A percentile compares a stretch with the other conserved stretches of the same genome.
phyloP scores from a whole-genome alignment of 2,113 vertebrate genomes.

The Lepisosteus osseus region DNA sequence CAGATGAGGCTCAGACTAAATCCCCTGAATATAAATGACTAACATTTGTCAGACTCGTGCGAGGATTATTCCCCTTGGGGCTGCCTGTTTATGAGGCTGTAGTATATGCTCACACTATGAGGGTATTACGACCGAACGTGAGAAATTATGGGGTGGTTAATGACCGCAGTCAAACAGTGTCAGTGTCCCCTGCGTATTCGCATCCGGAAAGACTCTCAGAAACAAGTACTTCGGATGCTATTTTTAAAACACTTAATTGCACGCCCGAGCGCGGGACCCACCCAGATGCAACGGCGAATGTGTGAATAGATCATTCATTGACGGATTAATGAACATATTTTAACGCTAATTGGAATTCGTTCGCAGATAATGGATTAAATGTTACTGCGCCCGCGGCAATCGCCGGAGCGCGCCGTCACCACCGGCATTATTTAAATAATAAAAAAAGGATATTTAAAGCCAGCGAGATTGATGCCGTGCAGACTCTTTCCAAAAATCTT shows the following conservation, averaged over 20 bases:
- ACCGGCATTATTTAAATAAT: constrained; percentile 28
- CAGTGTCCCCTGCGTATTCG: neutral
- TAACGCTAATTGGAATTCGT: constrained; percentile 30
- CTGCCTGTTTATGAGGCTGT: too few relatives aligned
- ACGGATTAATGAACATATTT: constrained; percentile 38
- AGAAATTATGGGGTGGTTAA: neutral
- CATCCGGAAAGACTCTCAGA: neutral
- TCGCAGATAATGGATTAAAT: constrained; percentile 41
- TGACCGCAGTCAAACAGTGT: neutral
- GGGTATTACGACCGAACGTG: neutral
- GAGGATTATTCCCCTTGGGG: too few relatives aligned
- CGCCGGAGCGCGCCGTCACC: constrained; percentile 22
- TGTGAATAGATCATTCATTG: constrained; percentile 32
- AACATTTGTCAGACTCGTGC: too few relatives aligned
- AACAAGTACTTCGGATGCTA: constrained; percentile 2
- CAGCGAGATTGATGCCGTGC: constrained; percentile 29
- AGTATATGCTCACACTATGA: too few relatives aligned
- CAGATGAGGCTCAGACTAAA: too few relatives aligned
- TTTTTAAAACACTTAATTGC: constrained; percentile 1
- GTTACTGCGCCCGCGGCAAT: constrained; percentile 37
- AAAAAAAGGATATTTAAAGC: constrained; percentile 32
- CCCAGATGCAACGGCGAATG: constrained; percentile 18
- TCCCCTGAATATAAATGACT: too few relatives aligned
- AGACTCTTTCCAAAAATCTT: constrained; percentile 23
- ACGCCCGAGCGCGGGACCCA: constrained; percentile 12